Conservation (phyloP, 2,888 invertebrate species). For the Drosophila pseudotalamancana region DNA sequence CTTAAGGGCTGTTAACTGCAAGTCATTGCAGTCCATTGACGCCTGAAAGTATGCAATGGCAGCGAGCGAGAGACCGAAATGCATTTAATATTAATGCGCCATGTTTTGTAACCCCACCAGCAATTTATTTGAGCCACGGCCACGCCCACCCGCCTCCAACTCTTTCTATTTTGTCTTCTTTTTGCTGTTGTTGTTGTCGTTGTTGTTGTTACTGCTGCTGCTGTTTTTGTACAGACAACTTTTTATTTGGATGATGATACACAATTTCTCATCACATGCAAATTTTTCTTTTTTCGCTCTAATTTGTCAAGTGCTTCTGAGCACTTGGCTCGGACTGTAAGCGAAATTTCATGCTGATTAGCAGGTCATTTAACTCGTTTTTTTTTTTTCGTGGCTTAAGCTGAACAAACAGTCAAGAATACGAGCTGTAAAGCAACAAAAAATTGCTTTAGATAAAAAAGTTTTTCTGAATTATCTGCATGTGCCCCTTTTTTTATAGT, state of each 20-base stretch:
- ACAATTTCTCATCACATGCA: conserved; percentile 64
- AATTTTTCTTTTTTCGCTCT: conserved; percentile 48
- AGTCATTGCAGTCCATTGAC: conserved; percentile 77
- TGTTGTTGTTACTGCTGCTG: conserved; percentile 1
- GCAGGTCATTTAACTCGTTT: conserved; percentile 60
- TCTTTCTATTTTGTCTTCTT: neutral
- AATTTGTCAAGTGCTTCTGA: conserved; percentile 71
- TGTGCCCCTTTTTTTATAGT: no score
- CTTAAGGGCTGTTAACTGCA: conserved; percentile 40
- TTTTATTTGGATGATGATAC: conserved; percentile 59
- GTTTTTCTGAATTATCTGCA: no score
- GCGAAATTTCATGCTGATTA: conserved; percentile 35
- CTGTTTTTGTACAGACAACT: conserved; percentile 2
- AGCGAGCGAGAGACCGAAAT: conserved; percentile 46
- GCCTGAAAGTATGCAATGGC: conserved; percentile 73
- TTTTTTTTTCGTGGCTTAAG: no score
- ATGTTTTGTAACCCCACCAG: conserved; percentile 73
- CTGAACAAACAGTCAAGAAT: conserved; percentile 6
- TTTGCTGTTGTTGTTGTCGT: conserved; percentile 6
- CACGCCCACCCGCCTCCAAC: conserved; percentile 8
- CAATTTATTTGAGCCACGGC: conserved; percentile 72
- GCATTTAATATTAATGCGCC: conserved; percentile 81
- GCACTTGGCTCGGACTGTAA: conserved; percentile 20
- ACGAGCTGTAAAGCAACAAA: conserved; percentile 1
- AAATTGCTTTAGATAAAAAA: no score